Evolutionary conservation across 1,140 invertebrate species (phyloP), one percentile per base, ranked within the genome.

Genomic region (Rhopalosiphum maidis): DNA sequence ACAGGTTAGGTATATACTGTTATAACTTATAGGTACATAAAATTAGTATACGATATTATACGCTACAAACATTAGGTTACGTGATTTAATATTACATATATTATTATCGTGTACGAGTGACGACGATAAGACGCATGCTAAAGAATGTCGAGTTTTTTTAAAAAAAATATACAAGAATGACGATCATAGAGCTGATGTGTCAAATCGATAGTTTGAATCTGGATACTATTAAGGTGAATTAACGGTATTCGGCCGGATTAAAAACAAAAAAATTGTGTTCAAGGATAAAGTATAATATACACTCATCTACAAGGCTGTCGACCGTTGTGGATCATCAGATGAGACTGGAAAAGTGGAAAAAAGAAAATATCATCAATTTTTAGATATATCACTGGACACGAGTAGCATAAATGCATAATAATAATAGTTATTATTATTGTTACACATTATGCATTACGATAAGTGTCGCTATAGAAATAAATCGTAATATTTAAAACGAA

Each of bases 141-240:
- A 48, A 87, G 43, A 87, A 87, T 87, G 85, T 87, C 85, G n/a
- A 8, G n/a, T 88, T 88, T 60, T n/a, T 25, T 55, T 7, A 30
- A 35, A n/a, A 22, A 35, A 35, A 88, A 2, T 21, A 87, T 88
- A 88, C 25, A 22, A 89, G n/a, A 6, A 37, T 41, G 51, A 90
- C 35, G 88, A 55, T 51, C 48, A 51, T 37, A n/a, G 35, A 35
- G n/a, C 21, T 35, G 88, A 90, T 55, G 87, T 54, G 48, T 89
- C 87, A 89, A 89, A 89, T 89, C 87, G 87, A 54, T 89, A 51
- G 21, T 37, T n/a, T 89, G 48, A 89, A 89, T 54, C 35, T 7
- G 7, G 46, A 88, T 48, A 18, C 51, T 51, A 88, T 68, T n/a
- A n/a, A 68, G 60, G 48, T 54, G 48, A 54, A 35, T 89, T 89